Evolutionary conservation across 1,140 invertebrate species (phyloP).

Genomic region (Neodiprion pinetum): DNA sequence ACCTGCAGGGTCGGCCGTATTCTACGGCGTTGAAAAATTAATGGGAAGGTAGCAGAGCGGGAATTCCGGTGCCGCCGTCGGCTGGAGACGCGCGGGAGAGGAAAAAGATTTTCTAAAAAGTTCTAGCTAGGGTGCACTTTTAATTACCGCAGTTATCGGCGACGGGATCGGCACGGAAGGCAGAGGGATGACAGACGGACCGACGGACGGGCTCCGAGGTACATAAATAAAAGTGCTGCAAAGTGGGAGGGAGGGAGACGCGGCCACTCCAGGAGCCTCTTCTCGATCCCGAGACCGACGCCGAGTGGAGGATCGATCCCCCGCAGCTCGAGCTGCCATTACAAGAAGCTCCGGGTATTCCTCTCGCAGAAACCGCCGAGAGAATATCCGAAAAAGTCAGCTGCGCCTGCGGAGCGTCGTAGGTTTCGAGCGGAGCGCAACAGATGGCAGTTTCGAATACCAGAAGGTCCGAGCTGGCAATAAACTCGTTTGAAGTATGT

Average conservation of each 20-base stretch:
- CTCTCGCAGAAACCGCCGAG: not conserved
- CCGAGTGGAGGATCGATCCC: not conserved
- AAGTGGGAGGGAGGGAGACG: not conserved
- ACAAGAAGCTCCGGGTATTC: not conserved
- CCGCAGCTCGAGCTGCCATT: slow-evolving; percentile 4
- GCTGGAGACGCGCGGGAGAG: too few species aligned
- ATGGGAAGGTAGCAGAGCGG: not conserved
- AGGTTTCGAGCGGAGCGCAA: not conserved
- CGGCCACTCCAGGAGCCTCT: not conserved
- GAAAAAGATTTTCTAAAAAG: not conserved
- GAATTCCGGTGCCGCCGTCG: too few species aligned
- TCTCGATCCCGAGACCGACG: not conserved
- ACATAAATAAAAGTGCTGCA: not conserved
- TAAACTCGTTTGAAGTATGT: slow-evolving; percentile 7
- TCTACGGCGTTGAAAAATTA: not conserved
- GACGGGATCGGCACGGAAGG: slow-evolving; percentile 6
- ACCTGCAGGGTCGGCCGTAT: too few species aligned
- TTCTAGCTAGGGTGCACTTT: not conserved
- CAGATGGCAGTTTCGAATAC: slow-evolving; percentile 1
- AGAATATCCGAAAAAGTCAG: not conserved
- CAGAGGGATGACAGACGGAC: slow-evolving; percentile 1
- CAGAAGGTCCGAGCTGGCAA: slow-evolving; percentile 3
- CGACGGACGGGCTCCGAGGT: not conserved
- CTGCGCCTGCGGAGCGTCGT: not conserved
- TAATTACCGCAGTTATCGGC: slow-evolving; percentile 2